Base-by-base conservation (phyloP, 2,797 vertebrate genomes). In the Masticophis lateralis region DNA sequence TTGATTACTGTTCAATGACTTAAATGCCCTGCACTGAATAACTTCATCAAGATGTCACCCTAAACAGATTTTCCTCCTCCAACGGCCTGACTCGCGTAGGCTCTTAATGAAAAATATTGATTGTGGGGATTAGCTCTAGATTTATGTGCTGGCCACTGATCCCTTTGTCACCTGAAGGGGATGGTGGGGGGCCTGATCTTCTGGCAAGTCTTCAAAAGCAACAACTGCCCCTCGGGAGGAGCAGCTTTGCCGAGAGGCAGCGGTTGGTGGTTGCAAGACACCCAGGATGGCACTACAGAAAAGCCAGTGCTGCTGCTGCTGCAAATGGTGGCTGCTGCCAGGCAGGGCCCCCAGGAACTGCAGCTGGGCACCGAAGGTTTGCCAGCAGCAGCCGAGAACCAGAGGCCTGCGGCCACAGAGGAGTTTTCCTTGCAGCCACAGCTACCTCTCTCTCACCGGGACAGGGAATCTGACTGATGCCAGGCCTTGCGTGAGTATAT, bases 41-140 rank as follows among this genome's bases (percentile, higher is more conserved):
- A 98, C 98, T 98, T 98, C 98, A 98, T 98, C 98, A 98, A 98
- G 97, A 97, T 98, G 98, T 98, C 98, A 98, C 96, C 97, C 97
- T 98, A 98, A 98, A 98, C 98, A 98, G 98, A 98, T 98, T 98
- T 98, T 96, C 98, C 97, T 22, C 97, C 97, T 97, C 97, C 98
- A 98, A 98, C 98, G 97, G 97, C 96, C 96, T 95, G 97, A 97
- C 97, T 98, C 96, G 97, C 96, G 96, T 98, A 97, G 97, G 98
- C 98, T 97, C 98, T 98, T 98, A 98, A 98, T 98, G 98, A 98
- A 98, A 98, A 98, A 98, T 98, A 98, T 98, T 98, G 98, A 98
- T 98, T 98, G 96, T 63, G 95, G 97, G 98, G 98, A 98, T 98
- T 98, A 98, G 97, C 98, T 98, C 97, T 97, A 98, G 98, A 98